Evolutionary conservation across 2,888 invertebrate species (phyloP), one percentile per base, ranked within the genome.

Genomic region (Crepidodera aurea): DNA sequence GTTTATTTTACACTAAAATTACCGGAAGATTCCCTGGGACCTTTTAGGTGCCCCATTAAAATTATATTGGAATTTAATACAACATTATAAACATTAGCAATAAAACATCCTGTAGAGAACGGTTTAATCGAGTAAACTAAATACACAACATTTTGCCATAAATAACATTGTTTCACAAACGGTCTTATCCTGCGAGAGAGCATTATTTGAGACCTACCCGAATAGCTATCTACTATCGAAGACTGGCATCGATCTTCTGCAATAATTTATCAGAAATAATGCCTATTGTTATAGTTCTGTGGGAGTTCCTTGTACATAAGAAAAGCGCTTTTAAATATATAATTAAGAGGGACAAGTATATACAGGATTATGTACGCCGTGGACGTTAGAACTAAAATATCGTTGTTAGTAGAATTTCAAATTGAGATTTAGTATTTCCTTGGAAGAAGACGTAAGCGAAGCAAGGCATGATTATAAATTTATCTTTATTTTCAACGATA

Each of bases 201-300:
- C 22, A 22, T 2, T 15, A 29, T 48, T 10, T 48, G n/a, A 29
- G 48, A 54, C 44, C 44, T 40, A 60, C 53, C 51, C 53, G 44
- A 54, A 60, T 60, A 60, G 22, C 22, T 22, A 22, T 22, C 48
- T 48, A 32, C 32, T 51, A 59, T 59, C 51, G 51, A 42, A 18
- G 22, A 34, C 34, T 53, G 40, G 37, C 51, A 60, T 60, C 53
- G 37, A 53, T 27, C 44, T 53, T 51, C 55, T 60, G 44, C 53
- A 54, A 53, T 53, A 44, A 51, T 46, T 53, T 46, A 60, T 60
- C 22, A 40, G 25, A 46, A 60, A 60, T 60, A 53, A 60, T 60
- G 37, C 27, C 53, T 53, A 60, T 60, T 60, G 53, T 60, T 60
- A 46, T 37, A 53, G 53, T 53, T 59, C 51, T 46, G 53, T 60